Percentiles rank a stretch among this genome's conserved stretches.
Conservation (phyloP, 2,113 vertebrate species). For the Zootoca vivipara region DNA sequence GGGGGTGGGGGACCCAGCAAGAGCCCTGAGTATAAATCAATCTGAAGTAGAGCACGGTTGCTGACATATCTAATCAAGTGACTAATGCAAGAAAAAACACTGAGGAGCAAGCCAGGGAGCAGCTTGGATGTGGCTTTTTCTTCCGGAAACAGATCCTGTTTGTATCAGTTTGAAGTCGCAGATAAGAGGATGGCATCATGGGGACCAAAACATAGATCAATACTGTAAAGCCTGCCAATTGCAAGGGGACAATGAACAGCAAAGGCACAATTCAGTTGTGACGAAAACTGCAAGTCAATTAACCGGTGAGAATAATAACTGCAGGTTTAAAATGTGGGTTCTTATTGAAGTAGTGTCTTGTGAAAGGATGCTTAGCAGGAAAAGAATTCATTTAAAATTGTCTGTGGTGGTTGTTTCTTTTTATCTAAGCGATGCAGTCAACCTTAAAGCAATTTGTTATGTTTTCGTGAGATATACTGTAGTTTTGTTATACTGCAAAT, state of each 20-base stretch:
- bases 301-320: background rate
- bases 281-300: background rate
- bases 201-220: background rate
- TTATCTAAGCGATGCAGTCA: background rate
- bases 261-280: background rate
- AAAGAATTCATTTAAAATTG: background rate
- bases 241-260: background rate
- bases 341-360: background rate
- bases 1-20: constrained; percentile 24
- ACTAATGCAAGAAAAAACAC: constrained; percentile 15
- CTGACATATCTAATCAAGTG: constrained; percentile 21
- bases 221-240: background rate
- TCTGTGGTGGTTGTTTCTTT: background rate
- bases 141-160: background rate
- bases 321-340: background rate
- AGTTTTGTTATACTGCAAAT: background rate
- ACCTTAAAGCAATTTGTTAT: background rate
- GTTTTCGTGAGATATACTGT: background rate
- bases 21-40: constrained; percentile 11
- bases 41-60: background rate
- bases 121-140: background rate
- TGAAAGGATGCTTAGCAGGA: background rate
- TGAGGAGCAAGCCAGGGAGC: rapidly evolving
- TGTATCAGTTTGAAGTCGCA: background rate
- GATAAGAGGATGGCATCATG: background rate